Percentiles rank a stretch among this genome's conserved stretches.
These are phyloP conservation scores for Helleia helle DNA, from an alignment of 2,888 invertebrate genomes.

Conservation along the genomic window DNA sequence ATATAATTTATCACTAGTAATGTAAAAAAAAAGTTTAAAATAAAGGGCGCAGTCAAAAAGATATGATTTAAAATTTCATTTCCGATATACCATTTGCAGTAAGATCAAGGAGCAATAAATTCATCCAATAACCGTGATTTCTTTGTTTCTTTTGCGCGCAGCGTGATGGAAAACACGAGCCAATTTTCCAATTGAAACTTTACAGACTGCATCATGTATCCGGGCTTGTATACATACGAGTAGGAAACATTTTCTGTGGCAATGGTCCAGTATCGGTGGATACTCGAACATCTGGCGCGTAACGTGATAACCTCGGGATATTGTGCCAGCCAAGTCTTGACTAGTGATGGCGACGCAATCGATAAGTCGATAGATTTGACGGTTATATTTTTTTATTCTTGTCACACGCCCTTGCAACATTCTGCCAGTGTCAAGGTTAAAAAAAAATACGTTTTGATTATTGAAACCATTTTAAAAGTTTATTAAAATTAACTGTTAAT, in stretches of 20 bases:
- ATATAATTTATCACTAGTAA: too few relatives aligned
- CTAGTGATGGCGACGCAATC: neutral
- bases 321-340: slow-evolving; percentile 29
- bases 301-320: slow-evolving; percentile 39
- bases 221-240: slow-evolving; percentile 15
- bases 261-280: slow-evolving; percentile 22
- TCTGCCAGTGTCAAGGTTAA: too few relatives aligned
- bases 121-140: neutral
- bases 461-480: too few relatives aligned
- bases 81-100: too few relatives aligned
- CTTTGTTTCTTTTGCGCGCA: neutral
- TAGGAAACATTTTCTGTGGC: slow-evolving; percentile 24
- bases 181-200: slow-evolving; percentile 16
- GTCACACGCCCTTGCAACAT: too few relatives aligned
- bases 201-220: slow-evolving; percentile 11
- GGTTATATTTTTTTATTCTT: too few relatives aligned
- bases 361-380: too few relatives aligned
- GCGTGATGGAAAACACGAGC: slow-evolving; percentile 6
- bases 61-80: too few relatives aligned
- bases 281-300: slow-evolving; percentile 39
- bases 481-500: too few relatives aligned
- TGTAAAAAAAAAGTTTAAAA: too few relatives aligned
- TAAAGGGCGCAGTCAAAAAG: too few relatives aligned
- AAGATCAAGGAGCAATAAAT: slow-evolving; percentile 1
- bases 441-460: too few relatives aligned